Evolutionary conservation across 2,797 vertebrate species (phyloP), one percentile per base, ranked within the genome.

Genomic region (Meriones psammophilus): DNA sequence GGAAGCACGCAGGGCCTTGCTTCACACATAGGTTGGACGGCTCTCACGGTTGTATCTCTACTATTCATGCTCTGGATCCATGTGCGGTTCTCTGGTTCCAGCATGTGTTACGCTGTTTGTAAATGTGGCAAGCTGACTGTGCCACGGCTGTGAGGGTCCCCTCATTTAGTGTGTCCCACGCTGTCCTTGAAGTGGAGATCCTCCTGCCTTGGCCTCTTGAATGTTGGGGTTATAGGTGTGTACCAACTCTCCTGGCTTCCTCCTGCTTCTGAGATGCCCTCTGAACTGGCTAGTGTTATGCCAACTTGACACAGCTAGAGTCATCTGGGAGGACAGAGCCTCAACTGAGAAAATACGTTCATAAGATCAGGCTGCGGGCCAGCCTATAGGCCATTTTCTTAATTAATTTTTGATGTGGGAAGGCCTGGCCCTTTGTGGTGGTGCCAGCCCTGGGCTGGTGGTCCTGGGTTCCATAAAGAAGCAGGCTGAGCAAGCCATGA

Each of bases 11-110:
- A 28, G 39, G 39, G 24, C 39, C 71, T 76, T 42, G 73, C 73
- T 74, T 26, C 36, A 46, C 39, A 39, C 20, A 28, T 8, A 74
- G 78, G 78, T n/a, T 50, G 5, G 4, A 28, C 36, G n/a, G 74
- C 3, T n/a, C 5, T 10, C 6, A 5, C 17, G 54, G 8, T 8
- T 1, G 9, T n/a, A 42, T 9, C 36, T 36, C 58, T 14, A 0
- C 36, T 3, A 28, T 39, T 20, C 22, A 15, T 17, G 22, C 39
- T 28, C 33, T n/a, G 28, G 14, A 13, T 1, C 8, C 36, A 8
- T 0, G 14, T 30, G 60, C 14, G 9, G 6, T 13, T 92, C 30
- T 5, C 15, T 42, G 18, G 22, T 15, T 39, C 88, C 10, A 4
- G 9, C 0, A 0, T 18, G 39, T 30, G 18, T 1, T 1, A 17